Evolutionary conservation across 2,113 vertebrate genomes (phyloP).

Genomic region (Phocoena phocoena): DNA sequence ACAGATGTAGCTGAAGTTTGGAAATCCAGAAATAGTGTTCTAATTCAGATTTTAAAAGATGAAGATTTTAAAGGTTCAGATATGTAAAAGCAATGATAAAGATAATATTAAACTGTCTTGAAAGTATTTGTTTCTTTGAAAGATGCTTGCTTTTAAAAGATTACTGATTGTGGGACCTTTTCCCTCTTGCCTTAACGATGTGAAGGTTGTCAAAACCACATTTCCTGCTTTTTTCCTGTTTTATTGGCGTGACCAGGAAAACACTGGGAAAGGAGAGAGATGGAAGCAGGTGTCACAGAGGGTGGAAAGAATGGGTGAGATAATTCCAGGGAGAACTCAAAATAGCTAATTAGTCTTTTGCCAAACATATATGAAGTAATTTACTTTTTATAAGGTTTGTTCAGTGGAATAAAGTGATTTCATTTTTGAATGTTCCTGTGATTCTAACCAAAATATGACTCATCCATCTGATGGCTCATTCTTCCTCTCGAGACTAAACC

Average conservation of each 20-base stretch:
- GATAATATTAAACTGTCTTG: not conserved
- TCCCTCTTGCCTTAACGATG: not conserved
- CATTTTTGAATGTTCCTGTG: constrained; percentile 72
- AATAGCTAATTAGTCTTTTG: constrained; percentile 43
- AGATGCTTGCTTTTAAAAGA: not conserved
- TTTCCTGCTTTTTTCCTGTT: not conserved
- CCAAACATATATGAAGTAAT: constrained; percentile 65
- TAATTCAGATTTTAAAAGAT: not conserved
- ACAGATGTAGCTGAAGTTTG: not conserved
- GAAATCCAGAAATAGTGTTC: not conserved
- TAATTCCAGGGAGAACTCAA: constrained; percentile 55
- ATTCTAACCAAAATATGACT: constrained; percentile 64
- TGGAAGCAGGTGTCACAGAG: not conserved
- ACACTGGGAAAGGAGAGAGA: not conserved
- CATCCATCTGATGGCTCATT: constrained; percentile 52
- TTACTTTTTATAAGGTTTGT: constrained; percentile 64
- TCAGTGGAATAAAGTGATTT: constrained; percentile 63
- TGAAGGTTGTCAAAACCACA: not conserved
- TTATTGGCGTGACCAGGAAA: not conserved
- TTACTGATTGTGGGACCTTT: not conserved
- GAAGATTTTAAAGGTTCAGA: too few relatives aligned
- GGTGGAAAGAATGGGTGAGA: constrained; percentile 26
- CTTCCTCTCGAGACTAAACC: constrained; percentile 37
- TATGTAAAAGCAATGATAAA: not conserved
- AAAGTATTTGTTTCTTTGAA: not conserved